Evolutionary conservation across 2,888 invertebrate species (phyloP), one percentile per base, ranked within the genome.

Genomic region (Masnerella sp.): DNA sequence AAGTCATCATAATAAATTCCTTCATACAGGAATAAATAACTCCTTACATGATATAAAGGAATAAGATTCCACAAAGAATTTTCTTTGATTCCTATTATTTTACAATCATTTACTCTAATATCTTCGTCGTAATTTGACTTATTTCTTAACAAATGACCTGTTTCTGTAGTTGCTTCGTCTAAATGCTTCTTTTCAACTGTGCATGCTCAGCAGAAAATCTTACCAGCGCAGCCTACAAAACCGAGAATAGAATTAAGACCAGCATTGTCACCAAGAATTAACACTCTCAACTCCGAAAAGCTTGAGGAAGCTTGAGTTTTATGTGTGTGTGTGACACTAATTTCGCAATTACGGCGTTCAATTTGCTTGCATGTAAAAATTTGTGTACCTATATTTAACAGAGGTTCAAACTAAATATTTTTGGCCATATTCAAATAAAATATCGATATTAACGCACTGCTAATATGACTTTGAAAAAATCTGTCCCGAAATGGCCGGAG

Each of bases 241-340:
- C 62, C 64, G 1, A 75, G 36, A 9, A 72, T 49, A 5, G 22
- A n/a, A 54, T 72, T 38, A 12, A 76, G 36, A 8, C 58, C 45
- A 7, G 62, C 38, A 42, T 56, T 40, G 9, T 56, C 56, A 9
- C 30, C 30, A 20, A 18, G 25, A 30, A 56, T 22, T 11, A 42
- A 11, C n/a, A n/a, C n/a, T n/a, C n/a, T n/a, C n/a, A n/a, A n/a
- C n/a, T n/a, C n/a, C n/a, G n/a, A n/a, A n/a, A n/a, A n/a, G n/a
- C n/a, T n/a, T n/a, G n/a, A n/a, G n/a, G n/a, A n/a, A n/a, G n/a
- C n/a, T n/a, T n/a, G n/a, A n/a, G n/a, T n/a, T n/a, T n/a, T n/a
- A n/a, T n/a, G n/a, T n/a, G n/a, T n/a, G n/a, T n/a, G n/a, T n/a
- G n/a, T n/a, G n/a, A n/a, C n/a, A n/a, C n/a, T n/a, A n/a, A n/a